Base-by-base conservation (phyloP, 2,113 vertebrate genomes). In the Burhinus bistriatus region DNA sequence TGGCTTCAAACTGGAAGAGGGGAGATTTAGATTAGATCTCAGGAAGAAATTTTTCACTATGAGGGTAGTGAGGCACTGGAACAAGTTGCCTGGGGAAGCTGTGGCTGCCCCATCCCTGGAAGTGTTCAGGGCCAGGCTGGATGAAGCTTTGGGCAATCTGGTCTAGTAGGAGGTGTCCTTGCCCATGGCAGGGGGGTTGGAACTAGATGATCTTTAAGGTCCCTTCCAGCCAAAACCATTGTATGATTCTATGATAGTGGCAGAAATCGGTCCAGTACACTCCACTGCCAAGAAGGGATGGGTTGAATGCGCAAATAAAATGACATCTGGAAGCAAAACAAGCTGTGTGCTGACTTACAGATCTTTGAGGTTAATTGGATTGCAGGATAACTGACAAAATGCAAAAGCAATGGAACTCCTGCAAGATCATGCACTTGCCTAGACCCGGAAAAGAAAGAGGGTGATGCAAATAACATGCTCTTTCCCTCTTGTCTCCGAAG, bases 351-450 rank as follows among this genome's bases (percentile, higher is more conserved):
- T 93, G 72, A 6, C 2, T 44, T 26, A 7, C 0, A 8, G 55
- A 38, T 22, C 22, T 71, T 22, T 34, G 70, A 14, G 61, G 27
- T 27, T 26, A 40, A 40, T 15, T 36, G 66, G 61, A 22, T 49
- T 70, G 15, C 29, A 58, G n/a, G 32, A 29, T 8, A 52, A 6
- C 34, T 17, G 49, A 32, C 2, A 30, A 86, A 57, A 34, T 54
- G 20, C n/a, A 54, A 44, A 76, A 83, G 9, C 38, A 42, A 22
- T 13, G n/a, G 20, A 70, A 4, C 12, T 49, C 1, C 29, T 71
- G 26, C 29, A 40, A 5, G 26, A 21, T 5, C 21, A 0, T 5
- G 25, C 7, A 4, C 52, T 52, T 13, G 4, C 9, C 44, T 38
- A 22, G 68, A 42, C 21, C 57, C 83, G 49, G 59, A 57, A 70